A percentile compares a stretch with the other conserved stretches of the same genome.
Evolutionary conservation across 2,888 invertebrate species (phyloP).

Genomic region (Pristionchus arcanus): DNA sequence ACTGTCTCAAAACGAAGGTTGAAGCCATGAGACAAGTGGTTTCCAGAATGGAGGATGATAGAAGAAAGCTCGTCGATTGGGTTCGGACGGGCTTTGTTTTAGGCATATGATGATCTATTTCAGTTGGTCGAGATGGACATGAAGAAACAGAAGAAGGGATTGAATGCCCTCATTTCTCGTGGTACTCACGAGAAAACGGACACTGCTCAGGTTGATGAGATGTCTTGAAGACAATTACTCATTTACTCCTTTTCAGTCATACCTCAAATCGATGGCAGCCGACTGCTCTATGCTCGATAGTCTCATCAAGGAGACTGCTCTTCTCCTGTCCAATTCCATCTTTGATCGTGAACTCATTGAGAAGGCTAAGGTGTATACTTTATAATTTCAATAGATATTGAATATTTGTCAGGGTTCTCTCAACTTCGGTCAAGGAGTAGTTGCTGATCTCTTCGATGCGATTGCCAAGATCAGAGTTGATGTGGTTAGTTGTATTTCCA

Average conservation of each 20-base stretch:
- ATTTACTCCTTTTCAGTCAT: background rate
- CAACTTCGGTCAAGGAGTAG: background rate
- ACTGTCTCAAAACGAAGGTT: background rate
- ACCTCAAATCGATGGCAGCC: background rate
- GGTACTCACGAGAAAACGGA: background rate
- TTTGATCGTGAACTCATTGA: background rate
- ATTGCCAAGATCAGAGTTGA: background rate
- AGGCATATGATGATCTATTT: background rate
- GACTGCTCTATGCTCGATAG: background rate
- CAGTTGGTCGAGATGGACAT: slow-evolving; percentile 5
- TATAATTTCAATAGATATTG: background rate
- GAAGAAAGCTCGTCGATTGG: background rate
- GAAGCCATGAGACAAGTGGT: background rate
- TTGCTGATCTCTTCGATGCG: background rate
- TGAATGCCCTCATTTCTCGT: background rate
- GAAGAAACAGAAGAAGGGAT: slow-evolving; percentile 4
- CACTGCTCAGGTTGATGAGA: background rate
- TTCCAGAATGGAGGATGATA: background rate
- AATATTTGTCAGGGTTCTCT: background rate
- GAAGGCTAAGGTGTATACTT: background rate
- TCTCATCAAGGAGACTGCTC: background rate
- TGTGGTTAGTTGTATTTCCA: background rate
- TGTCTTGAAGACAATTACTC: background rate
- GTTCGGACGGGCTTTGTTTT: background rate
- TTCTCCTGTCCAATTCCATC: background rate